Evolutionary conservation across 2,888 invertebrate species (phyloP), one percentile per base, ranked within the genome.

Genomic region (Pharmacophagus antenor): DNA sequence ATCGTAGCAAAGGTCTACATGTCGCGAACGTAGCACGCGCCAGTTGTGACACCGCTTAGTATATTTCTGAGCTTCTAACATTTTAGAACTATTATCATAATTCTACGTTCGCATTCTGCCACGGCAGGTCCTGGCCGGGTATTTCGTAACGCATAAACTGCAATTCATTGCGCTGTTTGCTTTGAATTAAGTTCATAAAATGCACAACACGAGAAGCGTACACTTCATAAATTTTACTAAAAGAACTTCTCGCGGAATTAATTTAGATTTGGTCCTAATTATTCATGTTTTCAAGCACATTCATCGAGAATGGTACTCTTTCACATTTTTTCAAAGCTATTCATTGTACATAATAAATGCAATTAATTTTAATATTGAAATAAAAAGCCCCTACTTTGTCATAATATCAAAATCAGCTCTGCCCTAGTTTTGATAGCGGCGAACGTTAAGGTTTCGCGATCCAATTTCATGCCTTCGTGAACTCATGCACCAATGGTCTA

Each of bases 391-490:
- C 44, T 46, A 55, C 56, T 56, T 52, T 51, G 56, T 59, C 66
- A 68, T 70, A 75, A 73, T 73, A 76, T 69, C 67, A 69, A 81
- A 84, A 83, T 85, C 81, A 80, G 79, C 77, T 75, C 61, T 75
- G 82, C 73, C 75, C 83, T 70, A 84, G 82, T 85, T 85, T 72
- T 72, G 70, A 74, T 74, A 78, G 71, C 74, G 68, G 74, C 73
- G 75, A 76, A 76, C 77, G 78, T 70, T 77, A 81, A 82, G 84
- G 82, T 81, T 81, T 78, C 76, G 75, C 78, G 79, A 86, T 81
- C 83, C 87, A 90, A 90, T 90, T 90, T 90, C 88, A 90, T 88
- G 89, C 84, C 76, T 84, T 81, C 80, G 71, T 85, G 89, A 81
- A 73, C 85, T 81, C 79, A 80, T 87, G 86, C 87, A 85, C 87